Percentiles rank a stretch among this genome's conserved stretches.
Evolutionary conservation across 2,797 vertebrate genomes (phyloP).

Genomic region (Parauchenoglanis ngamensis): DNA sequence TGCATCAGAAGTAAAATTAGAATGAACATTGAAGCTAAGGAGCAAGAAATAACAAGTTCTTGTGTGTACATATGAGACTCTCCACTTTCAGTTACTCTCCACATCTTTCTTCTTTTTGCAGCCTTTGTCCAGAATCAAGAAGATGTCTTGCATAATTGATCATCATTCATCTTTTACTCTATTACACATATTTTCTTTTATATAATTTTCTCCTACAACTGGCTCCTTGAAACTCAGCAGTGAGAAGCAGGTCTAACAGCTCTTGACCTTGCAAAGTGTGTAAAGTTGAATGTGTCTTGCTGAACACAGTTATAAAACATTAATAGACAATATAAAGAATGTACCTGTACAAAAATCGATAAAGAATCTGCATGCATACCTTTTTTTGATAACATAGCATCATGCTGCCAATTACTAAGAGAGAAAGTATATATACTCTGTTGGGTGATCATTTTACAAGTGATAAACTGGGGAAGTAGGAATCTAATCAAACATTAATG

Average conservation of each 20-base stretch:
- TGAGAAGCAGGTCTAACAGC: constrained; percentile 19
- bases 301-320: background rate
- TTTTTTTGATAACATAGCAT: background rate
- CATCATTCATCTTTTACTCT: constrained; percentile 26
- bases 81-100: constrained; percentile 10
- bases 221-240: background rate
- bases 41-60: constrained; percentile 4
- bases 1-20: constrained; percentile 38
- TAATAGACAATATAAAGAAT: constrained; percentile 2
- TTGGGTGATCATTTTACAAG: background rate
- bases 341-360: background rate
- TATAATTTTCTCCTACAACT: background rate
- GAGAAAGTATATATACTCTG: background rate
- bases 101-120: constrained; percentile 23
- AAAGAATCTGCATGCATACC: background rate
- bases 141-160: constrained; percentile 24
- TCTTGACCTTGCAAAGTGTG: constrained; percentile 23
- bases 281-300: background rate
- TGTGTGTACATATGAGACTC: constrained; percentile 4
- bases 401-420: background rate
- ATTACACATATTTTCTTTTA: background rate
- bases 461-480: background rate
- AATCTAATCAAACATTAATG: constrained; percentile 6
- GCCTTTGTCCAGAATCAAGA: constrained; percentile 17
- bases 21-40: constrained; percentile 20